Evolutionary conservation across 2,888 invertebrate genomes (phyloP).

Genomic region (Matsumyia berberina): DNA sequence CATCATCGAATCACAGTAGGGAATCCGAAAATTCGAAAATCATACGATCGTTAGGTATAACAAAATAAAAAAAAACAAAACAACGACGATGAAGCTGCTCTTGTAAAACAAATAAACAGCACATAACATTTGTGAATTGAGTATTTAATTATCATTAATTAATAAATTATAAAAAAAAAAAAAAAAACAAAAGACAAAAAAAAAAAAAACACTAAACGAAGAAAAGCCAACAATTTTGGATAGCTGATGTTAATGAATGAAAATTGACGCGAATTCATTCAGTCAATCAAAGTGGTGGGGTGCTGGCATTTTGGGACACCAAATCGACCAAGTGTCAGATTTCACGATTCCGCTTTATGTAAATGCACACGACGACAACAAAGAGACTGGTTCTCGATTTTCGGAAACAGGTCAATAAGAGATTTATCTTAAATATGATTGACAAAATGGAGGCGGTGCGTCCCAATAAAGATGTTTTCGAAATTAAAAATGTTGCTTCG

Average conservation of each 20-base stretch:
- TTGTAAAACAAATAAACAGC: slow-evolving; percentile 40
- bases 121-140: slow-evolving; percentile 39
- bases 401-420: background rate
- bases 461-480: too few relatives aligned
- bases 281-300: slow-evolving; percentile 20
- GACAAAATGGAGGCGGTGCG: background rate
- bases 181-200: background rate
- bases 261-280: slow-evolving; percentile 50
- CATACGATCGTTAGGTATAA: too few relatives aligned
- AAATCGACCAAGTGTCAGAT: slow-evolving; percentile 15
- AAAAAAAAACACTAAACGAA: background rate
- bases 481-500: too few relatives aligned
- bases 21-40: slow-evolving; percentile 2
- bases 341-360: slow-evolving; percentile 34
- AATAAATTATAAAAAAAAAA: slow-evolving; percentile 29
- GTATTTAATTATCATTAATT: slow-evolving; percentile 48
- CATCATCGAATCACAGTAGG: slow-evolving; percentile 33
- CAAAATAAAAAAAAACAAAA: background rate
- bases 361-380: background rate
- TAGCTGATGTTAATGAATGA: slow-evolving; percentile 51
- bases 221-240: slow-evolving; percentile 18
- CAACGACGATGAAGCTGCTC: background rate
- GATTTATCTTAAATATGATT: background rate
- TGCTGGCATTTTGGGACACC: background rate
- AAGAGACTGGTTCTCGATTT: background rate